Evolutionary conservation across 2,113 vertebrate genomes (phyloP).

Genomic region (Dolichotis patagonum): DNA sequence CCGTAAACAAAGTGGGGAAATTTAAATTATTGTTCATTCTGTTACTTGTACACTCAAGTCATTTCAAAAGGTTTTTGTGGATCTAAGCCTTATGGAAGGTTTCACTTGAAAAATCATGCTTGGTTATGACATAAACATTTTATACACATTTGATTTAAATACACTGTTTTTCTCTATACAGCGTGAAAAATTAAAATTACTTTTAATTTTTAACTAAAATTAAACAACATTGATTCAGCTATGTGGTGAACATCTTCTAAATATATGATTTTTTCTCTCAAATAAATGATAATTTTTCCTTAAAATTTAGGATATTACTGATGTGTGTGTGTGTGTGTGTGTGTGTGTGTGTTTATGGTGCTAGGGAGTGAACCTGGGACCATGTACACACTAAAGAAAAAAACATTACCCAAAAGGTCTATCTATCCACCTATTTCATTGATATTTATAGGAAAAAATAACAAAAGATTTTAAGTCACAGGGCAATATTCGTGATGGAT

Average conservation of each 20-base stretch:
- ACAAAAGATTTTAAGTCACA: neutral
- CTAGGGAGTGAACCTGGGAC: neutral
- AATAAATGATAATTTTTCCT: neutral
- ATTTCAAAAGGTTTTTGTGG: neutral
- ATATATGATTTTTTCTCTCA: neutral
- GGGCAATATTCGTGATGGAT: neutral
- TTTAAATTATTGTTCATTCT: neutral
- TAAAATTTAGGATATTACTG: neutral
- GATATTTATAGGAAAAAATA: neutral
- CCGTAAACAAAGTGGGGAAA: fast-evolving
- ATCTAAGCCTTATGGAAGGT: neutral
- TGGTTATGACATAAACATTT: neutral
- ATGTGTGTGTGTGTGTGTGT: neutral
- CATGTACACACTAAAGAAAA: neutral
- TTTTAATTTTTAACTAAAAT: neutral
- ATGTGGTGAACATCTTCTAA: neutral
- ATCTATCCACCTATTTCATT: neutral
- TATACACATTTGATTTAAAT: neutral
- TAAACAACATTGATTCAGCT: neutral
- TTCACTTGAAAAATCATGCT: neutral
- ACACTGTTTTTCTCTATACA: neutral
- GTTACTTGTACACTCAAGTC: neutral
- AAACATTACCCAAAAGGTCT: neutral
- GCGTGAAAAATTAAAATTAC: neutral
- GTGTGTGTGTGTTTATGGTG: neutral